phyloP scores from a whole-genome alignment of 2,888 invertebrate genomes.

The Gryllus longicercus region DNA sequence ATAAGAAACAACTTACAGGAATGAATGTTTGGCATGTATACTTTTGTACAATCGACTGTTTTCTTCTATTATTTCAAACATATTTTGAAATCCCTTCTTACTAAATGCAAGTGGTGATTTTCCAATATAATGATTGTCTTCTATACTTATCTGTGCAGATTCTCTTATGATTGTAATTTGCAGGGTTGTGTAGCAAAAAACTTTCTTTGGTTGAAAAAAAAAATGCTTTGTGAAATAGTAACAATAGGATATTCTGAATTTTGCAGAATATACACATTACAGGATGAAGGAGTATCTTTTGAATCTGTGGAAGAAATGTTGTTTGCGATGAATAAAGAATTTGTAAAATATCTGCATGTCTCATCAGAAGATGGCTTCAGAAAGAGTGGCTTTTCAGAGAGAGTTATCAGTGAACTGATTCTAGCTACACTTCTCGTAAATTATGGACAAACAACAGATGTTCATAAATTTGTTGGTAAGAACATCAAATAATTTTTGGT shows the following conservation, averaged over 20 bases:
- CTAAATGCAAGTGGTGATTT: too few relatives aligned
- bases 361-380: conserved; percentile 47
- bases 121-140: too few relatives aligned
- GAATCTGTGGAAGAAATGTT: conserved; percentile 53
- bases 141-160: too few relatives aligned
- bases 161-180: too few relatives aligned
- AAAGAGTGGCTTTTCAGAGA: conserved; percentile 48
- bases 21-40: too few relatives aligned
- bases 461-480: conserved; percentile 57
- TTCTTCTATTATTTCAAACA: too few relatives aligned
- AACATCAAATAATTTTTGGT: not conserved
- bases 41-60: too few relatives aligned
- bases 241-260: conserved; percentile 34
- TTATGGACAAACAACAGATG: conserved; percentile 57
- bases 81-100: too few relatives aligned
- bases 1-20: too few relatives aligned
- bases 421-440: conserved; percentile 54
- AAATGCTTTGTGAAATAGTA: too few relatives aligned
- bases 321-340: conserved; percentile 50
- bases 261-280: conserved; percentile 56
- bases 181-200: too few relatives aligned
- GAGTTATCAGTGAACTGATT: conserved; percentile 56
- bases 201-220: too few relatives aligned
- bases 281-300: conserved; percentile 52
- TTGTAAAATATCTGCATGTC: conserved; percentile 49